A percentile compares a stretch with the other conserved stretches of the same genome.
phyloP scores from a whole-genome alignment of 2,113 vertebrate species.

The Seriola aureovittata region DNA sequence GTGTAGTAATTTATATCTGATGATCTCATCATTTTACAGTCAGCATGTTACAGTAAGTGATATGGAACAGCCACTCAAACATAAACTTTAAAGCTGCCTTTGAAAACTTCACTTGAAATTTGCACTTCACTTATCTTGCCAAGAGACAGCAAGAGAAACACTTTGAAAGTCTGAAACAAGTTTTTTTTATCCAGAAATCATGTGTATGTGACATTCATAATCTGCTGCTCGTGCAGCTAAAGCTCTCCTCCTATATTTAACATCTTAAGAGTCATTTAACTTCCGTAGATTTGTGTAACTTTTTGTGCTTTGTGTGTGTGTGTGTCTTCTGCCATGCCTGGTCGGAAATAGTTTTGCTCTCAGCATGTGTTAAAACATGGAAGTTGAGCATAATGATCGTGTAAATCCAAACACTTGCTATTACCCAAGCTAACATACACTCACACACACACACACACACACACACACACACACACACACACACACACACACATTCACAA shows the following conservation, averaged over 20 bases:
- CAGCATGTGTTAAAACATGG: slow-evolving; percentile 29
- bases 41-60: too few species aligned
- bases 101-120: neutral
- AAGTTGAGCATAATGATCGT: slow-evolving; percentile 52
- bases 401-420: slow-evolving; percentile 44
- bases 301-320: neutral
- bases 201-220: neutral
- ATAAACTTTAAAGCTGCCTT: neutral
- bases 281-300: too few species aligned
- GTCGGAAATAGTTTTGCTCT: slow-evolving; percentile 39
- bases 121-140: neutral
- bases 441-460: slow-evolving; percentile 7
- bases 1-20: too few species aligned
- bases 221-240: neutral
- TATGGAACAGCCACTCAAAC: neutral
- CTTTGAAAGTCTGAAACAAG: neutral
- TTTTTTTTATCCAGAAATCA: slow-evolving; percentile 1
- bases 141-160: neutral
- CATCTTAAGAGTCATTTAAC: neutral
- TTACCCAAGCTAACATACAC: slow-evolving; percentile 17
- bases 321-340: neutral
- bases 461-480: slow-evolving; percentile 15
- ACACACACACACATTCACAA: slow-evolving; percentile 21
- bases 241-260: neutral
- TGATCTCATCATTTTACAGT: too few species aligned